A percentile compares a stretch with the other conserved stretches of the same genome.
These are phyloP conservation scores for Galeopsomyia nigrocyanea DNA, from an alignment of 2,888 invertebrate species.

Conservation along the genomic window DNA sequence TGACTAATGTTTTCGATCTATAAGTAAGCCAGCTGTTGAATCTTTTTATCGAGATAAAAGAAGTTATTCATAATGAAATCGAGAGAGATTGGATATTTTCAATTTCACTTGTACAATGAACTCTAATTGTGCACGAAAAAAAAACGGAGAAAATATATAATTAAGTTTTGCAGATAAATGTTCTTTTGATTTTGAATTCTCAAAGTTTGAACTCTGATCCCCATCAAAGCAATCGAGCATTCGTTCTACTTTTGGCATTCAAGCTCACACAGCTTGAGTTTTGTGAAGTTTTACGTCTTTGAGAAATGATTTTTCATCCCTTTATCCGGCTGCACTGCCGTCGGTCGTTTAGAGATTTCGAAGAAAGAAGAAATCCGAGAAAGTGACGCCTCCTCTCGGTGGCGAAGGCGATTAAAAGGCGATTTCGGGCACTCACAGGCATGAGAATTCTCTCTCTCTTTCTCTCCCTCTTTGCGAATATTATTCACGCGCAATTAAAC, in stretches of 20 bases:
- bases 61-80: too few species aligned
- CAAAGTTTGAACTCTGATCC: too few species aligned
- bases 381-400: conserved; percentile 25
- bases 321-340: conserved; percentile 26
- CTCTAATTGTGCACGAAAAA: conserved; percentile 38
- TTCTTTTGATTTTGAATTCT: conserved; percentile 18
- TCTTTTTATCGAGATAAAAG: not conserved
- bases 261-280: conserved; percentile 35
- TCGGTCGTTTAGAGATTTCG: conserved; percentile 22
- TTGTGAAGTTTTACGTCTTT: conserved; percentile 39
- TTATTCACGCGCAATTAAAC: conserved; percentile 65
- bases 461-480: conserved; percentile 51
- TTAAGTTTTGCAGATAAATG: conserved; percentile 39
- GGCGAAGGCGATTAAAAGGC: conserved; percentile 42
- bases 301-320: conserved; percentile 40
- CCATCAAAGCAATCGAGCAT: conserved; percentile 20
- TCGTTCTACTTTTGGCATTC: conserved; percentile 8
- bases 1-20: too few species aligned
- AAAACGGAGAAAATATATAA: conserved; percentile 35
- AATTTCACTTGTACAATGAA: conserved; percentile 37
- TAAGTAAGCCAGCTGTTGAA: too few species aligned
- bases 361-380: conserved; percentile 33
- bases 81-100: not conserved
- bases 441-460: not conserved
- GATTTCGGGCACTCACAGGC: conserved; percentile 39